Evolutionary conservation across 1,140 invertebrate species (phyloP), one percentile per base, ranked within the genome.

Genomic region (Portunus trituberculatus): DNA sequence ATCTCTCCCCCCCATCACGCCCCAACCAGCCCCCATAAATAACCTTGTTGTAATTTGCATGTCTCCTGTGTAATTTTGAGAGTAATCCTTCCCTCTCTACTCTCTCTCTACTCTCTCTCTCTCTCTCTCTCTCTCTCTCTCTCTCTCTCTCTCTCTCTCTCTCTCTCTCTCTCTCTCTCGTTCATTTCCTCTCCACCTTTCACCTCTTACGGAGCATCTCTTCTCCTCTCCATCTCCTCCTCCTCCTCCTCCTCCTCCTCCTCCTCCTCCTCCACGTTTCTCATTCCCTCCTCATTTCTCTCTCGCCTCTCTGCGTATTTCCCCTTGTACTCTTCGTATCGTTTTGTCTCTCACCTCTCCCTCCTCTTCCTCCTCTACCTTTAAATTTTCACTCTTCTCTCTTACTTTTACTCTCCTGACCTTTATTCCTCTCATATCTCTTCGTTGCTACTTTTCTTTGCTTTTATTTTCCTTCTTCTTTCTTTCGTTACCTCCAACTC

Each of bases 11-110:
- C 52, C 32, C 83, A 93, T 93, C 86, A 93, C 45, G 82, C 92
- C 83, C 86, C 29, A 82, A 39, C 76, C 92, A 16, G 29, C 67
- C 12, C 12, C 31, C 92, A 84, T 93, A 93, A 93, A 93, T 87
- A 93, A 28, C 29, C 16, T 10, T 29, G n/a, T 28, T 45, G 82
- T 93, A 93, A 93, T 93, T 86, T 93, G 92, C 92, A 93, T 93
- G 92, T 93, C 92, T 12, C 29, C 92, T 14, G 12, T 93, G 92
- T 93, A 93, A 93, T 93, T 93, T 93, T 87, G 32, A 86, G 92
- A 82, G 92, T 93, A 93, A 93, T 93, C 86, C 92, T 76, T 48
- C 32, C 45, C 76, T 0, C 48, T 84, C 52, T 48, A 7, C 67
- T 89, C 10, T 45, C 46, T 14, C 12, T 39, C 48, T 59, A n/a